Conservation (phyloP, 64 coral and sea anemone species). For the Montipora efflorescens region DNA sequence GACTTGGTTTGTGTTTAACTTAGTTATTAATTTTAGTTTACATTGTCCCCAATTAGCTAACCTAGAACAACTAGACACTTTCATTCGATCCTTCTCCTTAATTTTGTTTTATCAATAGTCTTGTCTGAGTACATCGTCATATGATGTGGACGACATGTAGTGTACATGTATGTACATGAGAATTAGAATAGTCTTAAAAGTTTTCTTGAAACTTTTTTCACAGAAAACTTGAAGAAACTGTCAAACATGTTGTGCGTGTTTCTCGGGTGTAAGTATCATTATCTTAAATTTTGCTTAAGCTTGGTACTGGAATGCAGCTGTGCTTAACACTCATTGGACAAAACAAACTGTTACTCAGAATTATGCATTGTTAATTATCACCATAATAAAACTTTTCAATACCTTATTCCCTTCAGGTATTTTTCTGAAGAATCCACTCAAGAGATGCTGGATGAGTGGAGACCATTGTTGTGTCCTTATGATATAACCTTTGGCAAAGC, state of each 20-base stretch:
- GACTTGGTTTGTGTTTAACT: no score
- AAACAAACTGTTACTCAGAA: no score
- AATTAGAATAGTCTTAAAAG: neutral
- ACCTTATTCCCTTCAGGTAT: slow-evolving; percentile 54
- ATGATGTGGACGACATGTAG: no score
- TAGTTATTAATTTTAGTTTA: no score
- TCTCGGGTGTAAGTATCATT: slow-evolving; percentile 90
- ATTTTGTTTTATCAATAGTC: no score
- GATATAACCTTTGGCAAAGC: slow-evolving; percentile 92
- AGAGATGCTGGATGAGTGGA: slow-evolving; percentile 99
- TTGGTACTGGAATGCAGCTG: neutral
- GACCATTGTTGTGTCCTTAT: slow-evolving; percentile 95
- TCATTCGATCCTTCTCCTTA: no score
- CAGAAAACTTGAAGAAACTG: slow-evolving; percentile 88
- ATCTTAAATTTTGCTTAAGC: no score
- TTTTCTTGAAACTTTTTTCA: neutral
- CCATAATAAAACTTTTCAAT: no score
- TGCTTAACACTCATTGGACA: neutral
- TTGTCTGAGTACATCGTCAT: no score
- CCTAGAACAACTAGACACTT: no score
- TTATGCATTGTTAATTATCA: no score
- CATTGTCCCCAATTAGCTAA: no score
- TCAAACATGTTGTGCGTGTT: slow-evolving; percentile 82
- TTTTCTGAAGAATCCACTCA: slow-evolving; percentile 96
- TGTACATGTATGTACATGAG: neutral